These are phyloP conservation scores for Leptopilina syphax DNA, from an alignment of 2,888 invertebrate genomes.

Conservation along the genomic window DNA sequence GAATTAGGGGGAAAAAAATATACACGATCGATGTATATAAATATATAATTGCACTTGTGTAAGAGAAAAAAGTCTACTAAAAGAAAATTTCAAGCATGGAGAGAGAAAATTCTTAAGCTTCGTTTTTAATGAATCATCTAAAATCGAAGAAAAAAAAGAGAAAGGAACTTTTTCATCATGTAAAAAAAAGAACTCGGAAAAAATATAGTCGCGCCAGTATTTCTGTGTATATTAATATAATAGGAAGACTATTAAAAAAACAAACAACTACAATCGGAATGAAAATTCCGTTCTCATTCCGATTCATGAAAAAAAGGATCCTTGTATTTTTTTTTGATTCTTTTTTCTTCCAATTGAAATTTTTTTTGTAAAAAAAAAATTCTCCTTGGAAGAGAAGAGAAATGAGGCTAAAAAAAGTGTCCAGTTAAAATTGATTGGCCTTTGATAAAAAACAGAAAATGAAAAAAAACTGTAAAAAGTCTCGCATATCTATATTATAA, in stretches of 20 bases:
- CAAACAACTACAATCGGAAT: not conserved
- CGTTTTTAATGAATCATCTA: not conserved
- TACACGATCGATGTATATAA: constrained; percentile 34
- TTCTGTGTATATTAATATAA: constrained; percentile 34
- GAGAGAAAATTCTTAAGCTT: not conserved
- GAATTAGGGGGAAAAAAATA: constrained; percentile 49
- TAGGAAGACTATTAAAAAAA: constrained; percentile 13
- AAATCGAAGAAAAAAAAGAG: not conserved
- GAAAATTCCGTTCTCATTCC: not conserved
- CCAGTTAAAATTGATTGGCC: not conserved
- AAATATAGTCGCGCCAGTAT: constrained; percentile 31
- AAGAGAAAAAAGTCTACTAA: constrained; percentile 1
- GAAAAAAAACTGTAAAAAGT: constrained; percentile 15
- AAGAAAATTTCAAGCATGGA: not conserved
- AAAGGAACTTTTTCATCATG: not conserved
- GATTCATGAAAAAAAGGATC: constrained; percentile 14
- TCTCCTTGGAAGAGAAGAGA: not conserved
- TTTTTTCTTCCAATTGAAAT: not conserved
- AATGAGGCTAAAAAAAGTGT: constrained; percentile 21
- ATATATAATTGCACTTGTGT: not conserved
- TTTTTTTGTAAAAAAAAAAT: not conserved
- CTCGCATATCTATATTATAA: constrained; percentile 1
- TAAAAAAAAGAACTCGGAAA: not conserved
- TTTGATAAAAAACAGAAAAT: not conserved
- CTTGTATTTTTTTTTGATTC: not conserved